Conservation (phyloP, 2,888 invertebrate species). For the Scaeva pyrastri region DNA sequence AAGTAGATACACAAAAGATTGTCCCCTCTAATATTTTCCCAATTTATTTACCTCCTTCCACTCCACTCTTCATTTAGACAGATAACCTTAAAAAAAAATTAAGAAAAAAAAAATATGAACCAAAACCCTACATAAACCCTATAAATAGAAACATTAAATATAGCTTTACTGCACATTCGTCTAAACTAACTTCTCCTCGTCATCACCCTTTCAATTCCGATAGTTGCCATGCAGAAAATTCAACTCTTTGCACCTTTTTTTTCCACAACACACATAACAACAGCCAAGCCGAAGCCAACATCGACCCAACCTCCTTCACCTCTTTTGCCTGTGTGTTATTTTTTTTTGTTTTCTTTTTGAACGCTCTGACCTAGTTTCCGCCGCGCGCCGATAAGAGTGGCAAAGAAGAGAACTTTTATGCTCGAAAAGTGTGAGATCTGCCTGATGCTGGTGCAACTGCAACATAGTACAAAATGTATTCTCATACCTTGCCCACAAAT, state of each 20-base stretch:
- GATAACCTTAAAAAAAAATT: background rate
- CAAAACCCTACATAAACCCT: constrained; percentile 21
- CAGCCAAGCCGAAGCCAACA: background rate
- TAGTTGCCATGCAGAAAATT: constrained; percentile 66
- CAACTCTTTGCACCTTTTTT: constrained; percentile 36
- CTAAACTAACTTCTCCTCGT: constrained; percentile 41
- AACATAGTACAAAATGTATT: constrained; percentile 18
- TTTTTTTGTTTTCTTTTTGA: background rate
- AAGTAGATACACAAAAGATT: background rate
- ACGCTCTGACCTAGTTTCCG: constrained; percentile 71
- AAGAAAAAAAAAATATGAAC: background rate
- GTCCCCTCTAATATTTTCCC: constrained; percentile 2
- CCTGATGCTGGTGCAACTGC: constrained; percentile 19
- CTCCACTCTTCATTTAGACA: constrained; percentile 1
- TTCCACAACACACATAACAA: constrained; percentile 17
- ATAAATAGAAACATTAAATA: constrained; percentile 32
- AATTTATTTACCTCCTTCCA: background rate
- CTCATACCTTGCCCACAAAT: constrained; percentile 19
- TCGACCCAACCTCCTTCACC: constrained; percentile 10
- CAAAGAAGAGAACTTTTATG: constrained; percentile 64
- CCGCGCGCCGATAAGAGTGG: constrained; percentile 33
- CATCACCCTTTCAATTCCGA: constrained; percentile 13
- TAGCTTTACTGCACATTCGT: constrained; percentile 39
- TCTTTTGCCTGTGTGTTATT: constrained; percentile 15
- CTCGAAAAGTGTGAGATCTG: constrained; percentile 49